These are phyloP conservation scores for Dolomedes plantarius DNA, from an alignment of 2,888 invertebrate species.

Conservation along the genomic window DNA sequence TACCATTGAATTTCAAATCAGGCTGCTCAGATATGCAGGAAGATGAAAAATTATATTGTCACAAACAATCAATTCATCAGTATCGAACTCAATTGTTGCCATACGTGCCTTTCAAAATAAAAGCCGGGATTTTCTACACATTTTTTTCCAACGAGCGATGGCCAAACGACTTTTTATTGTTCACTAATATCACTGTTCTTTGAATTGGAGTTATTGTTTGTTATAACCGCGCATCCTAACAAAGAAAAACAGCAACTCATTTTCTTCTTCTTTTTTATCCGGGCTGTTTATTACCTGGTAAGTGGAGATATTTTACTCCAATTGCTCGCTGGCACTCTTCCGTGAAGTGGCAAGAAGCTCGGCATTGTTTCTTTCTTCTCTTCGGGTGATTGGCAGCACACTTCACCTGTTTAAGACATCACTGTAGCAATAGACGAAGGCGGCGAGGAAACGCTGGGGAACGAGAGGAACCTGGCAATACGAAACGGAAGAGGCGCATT, in stretches of 20 bases:
- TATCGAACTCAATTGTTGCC: background rate
- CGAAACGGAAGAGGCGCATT: no score
- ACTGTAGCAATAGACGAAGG: background rate
- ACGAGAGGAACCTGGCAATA: no score
- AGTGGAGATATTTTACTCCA: background rate
- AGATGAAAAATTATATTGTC: background rate
- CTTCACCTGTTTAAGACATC: conserved; percentile 7
- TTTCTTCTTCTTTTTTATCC: background rate
- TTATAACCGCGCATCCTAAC: conserved; percentile 28
- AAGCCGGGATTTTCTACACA: background rate
- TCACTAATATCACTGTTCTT: conserved; percentile 48
- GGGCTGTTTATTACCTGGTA: conserved; percentile 7
- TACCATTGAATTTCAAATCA: background rate
- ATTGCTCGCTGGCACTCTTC: conserved; percentile 7
- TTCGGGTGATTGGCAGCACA: background rate
- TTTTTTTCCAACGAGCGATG: background rate
- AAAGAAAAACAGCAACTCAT: background rate
- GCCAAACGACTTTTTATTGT: conserved; percentile 65
- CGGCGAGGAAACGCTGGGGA: no score
- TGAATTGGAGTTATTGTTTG: conserved; percentile 58
- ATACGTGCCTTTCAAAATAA: background rate
- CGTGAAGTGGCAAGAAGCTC: conserved; percentile 1
- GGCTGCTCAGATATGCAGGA: background rate
- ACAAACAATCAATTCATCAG: conserved; percentile 3
- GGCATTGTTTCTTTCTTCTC: background rate